Percentiles rank a stretch among this genome's conserved stretches.
Evolutionary conservation across 2,797 vertebrate species (phyloP).

Genomic region (Ataeniobius toweri): DNA sequence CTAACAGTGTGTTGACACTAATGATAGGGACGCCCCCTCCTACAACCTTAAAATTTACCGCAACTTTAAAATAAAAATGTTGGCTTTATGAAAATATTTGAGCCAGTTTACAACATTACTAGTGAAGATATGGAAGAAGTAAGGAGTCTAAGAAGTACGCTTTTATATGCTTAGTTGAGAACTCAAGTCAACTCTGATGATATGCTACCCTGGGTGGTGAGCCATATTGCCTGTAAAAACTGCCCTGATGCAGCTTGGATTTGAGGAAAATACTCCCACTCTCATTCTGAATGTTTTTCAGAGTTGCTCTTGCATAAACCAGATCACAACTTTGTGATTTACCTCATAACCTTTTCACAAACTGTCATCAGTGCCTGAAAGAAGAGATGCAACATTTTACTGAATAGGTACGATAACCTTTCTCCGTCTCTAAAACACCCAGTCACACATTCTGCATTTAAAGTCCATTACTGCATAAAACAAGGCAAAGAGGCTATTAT

Average conservation of each 20-base stretch:
- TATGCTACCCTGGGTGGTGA: background rate
- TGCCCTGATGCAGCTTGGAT: slow-evolving; percentile 30
- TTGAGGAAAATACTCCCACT: slow-evolving; percentile 23
- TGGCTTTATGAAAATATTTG: background rate
- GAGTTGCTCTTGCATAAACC: slow-evolving; percentile 35
- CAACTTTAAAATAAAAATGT: background rate
- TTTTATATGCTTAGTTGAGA: background rate
- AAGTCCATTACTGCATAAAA: slow-evolving; percentile 52
- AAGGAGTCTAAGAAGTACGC: too few species aligned
- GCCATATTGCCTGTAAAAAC: slow-evolving; percentile 27
- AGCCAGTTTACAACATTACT: background rate
- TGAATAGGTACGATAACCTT: slow-evolving; percentile 48
- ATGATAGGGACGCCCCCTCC: too few species aligned
- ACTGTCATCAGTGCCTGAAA: slow-evolving; percentile 42
- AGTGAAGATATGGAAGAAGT: background rate
- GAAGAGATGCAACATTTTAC: slow-evolving; percentile 29
- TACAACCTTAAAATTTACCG: background rate
- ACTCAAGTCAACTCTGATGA: background rate
- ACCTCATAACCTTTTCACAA: slow-evolving; percentile 48
- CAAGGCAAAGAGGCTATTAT: slow-evolving; percentile 56
- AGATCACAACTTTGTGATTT: slow-evolving; percentile 48
- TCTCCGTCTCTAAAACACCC: slow-evolving; percentile 35
- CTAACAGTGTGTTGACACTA: too few species aligned
- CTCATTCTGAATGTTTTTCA: slow-evolving; percentile 50
- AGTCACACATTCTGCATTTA: slow-evolving; percentile 51